Conservation (phyloP, 2,888 invertebrate genomes). For the Trichopria drosophilae region DNA sequence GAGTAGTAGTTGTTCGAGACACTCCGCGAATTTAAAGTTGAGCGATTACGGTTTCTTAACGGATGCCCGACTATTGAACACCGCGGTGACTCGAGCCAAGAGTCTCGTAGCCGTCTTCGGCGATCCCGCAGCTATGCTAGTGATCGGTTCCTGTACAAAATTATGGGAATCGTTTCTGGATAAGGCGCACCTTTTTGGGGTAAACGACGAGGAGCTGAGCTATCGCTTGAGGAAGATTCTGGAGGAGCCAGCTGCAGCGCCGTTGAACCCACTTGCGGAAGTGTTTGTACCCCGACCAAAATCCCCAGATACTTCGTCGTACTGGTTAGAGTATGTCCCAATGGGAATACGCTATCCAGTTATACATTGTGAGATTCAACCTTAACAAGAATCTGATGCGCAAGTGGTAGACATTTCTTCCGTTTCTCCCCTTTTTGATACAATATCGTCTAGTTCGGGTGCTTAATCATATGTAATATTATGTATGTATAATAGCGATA, state of each 20-base stretch:
- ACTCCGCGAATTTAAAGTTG: conserved; percentile 60
- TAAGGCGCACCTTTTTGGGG: conserved; percentile 42
- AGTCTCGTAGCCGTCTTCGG: conserved; percentile 82
- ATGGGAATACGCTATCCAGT: conserved; percentile 38
- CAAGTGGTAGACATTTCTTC: no score
- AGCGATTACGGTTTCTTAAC: conserved; percentile 82
- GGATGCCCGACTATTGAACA: conserved; percentile 79
- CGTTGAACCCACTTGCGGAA: conserved; percentile 79
- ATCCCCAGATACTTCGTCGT: conserved; percentile 30
- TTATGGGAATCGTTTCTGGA: conserved; percentile 80
- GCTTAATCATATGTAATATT: no score
- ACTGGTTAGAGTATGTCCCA: conserved; percentile 42
- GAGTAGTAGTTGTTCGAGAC: conserved; percentile 72
- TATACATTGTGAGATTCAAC: conserved; percentile 36
- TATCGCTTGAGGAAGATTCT: conserved; percentile 26
- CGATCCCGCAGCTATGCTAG: conserved; percentile 80
- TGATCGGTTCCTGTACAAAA: conserved; percentile 75
- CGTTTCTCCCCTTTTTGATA: no score
- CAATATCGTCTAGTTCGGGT: no score
- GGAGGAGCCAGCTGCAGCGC: conserved; percentile 24
- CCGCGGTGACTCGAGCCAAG: conserved; percentile 81
- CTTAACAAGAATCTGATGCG: no score
- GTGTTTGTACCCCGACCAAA: conserved; percentile 73
- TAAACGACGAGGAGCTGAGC: conserved; percentile 34
- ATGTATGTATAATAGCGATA: no score